phyloP scores from a whole-genome alignment of 2,113 vertebrate genomes.

The Eretmochelys imbricata region DNA sequence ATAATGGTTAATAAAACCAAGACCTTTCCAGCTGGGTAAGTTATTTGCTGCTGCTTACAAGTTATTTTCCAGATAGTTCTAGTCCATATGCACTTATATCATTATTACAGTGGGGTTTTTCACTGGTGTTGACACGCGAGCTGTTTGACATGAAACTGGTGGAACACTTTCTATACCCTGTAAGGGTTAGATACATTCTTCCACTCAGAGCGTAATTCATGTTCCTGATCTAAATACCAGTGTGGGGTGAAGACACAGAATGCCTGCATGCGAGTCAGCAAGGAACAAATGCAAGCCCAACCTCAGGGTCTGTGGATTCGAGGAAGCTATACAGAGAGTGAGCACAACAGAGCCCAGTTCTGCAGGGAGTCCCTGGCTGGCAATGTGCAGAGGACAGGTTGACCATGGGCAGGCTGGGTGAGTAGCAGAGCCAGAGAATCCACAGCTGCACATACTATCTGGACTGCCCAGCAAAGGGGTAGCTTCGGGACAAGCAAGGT shows the following conservation, averaged over 20 bases:
- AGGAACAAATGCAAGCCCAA: not conserved
- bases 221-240: not conserved
- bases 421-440: not conserved
- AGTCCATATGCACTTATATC: not conserved
- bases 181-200: not conserved
- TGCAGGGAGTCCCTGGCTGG: not conserved
- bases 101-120: not conserved
- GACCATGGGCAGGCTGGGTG: not conserved
- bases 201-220: not conserved
- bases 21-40: not conserved
- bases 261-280: not conserved
- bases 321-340: not conserved
- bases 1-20: conserved; percentile 15
- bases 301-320: not conserved
- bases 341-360: fast-evolving
- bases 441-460: not conserved
- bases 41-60: not conserved
- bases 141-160: not conserved
- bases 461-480: not conserved
- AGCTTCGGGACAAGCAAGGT: not conserved
- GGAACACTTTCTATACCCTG: not conserved
- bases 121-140: not conserved
- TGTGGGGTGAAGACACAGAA: not conserved
- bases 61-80: conserved; percentile 19
- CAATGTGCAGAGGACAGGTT: not conserved